Evolutionary conservation across 2,113 vertebrate species (phyloP).

Genomic region (Maccullochella peelii): DNA sequence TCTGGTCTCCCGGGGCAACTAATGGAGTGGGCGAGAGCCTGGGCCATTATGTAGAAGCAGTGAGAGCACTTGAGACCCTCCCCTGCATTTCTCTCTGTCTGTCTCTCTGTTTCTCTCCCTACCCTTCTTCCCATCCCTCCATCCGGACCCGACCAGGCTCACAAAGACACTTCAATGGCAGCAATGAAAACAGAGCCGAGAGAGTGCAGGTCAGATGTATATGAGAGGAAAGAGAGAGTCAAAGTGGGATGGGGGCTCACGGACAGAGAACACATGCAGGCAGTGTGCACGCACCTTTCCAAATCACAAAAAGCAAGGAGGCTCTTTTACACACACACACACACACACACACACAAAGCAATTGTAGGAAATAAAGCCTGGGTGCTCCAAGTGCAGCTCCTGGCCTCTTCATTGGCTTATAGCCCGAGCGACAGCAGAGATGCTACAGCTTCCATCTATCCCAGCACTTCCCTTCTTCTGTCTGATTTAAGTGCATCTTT

Average conservation of each 20-base stretch:
- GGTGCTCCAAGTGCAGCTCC: constrained; percentile 53
- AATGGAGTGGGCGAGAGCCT: constrained; percentile 96
- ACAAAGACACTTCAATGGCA: constrained; percentile 87
- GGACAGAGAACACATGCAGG: constrained; percentile 32
- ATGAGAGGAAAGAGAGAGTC: constrained; percentile 30
- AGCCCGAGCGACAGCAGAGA: constrained; percentile 36
- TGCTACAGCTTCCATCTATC: constrained; percentile 37
- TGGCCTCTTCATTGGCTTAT: constrained; percentile 53
- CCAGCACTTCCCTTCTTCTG: not conserved
- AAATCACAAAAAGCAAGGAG: constrained; percentile 56
- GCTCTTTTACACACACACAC: constrained; percentile 43
- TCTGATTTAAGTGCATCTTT: constrained; percentile 50
- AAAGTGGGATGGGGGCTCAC: constrained; percentile 43
- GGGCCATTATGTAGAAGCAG: constrained; percentile 92
- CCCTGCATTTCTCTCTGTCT: constrained; percentile 56
- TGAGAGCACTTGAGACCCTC: constrained; percentile 93
- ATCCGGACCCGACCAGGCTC: constrained; percentile 84
- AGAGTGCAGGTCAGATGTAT: constrained; percentile 59
- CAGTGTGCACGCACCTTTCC: constrained; percentile 37
- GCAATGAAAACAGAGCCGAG: constrained; percentile 77
- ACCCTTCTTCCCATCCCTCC: constrained; percentile 61
- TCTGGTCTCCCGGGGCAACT: constrained; percentile 97
- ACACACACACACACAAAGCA: constrained; percentile 49
- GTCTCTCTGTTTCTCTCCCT: constrained; percentile 40
- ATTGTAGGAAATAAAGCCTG: constrained; percentile 63